Conservation (phyloP, 2,888 invertebrate species). For the Sisyra nigra region DNA sequence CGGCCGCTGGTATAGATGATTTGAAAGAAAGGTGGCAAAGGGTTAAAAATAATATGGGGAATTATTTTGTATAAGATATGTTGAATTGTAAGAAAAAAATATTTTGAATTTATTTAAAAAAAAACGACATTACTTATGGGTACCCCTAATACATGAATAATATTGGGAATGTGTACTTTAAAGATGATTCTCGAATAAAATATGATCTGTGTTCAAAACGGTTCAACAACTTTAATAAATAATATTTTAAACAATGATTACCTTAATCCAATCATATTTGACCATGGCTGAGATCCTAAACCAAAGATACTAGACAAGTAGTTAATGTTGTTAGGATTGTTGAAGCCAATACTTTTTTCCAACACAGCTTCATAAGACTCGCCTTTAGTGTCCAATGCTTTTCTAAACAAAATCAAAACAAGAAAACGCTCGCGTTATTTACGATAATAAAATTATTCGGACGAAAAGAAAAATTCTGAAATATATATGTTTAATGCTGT, state of each 20-base stretch:
- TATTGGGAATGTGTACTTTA: no score
- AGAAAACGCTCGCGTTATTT: conserved; percentile 11
- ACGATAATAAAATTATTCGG: conserved; percentile 1
- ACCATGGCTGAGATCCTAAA: conserved; percentile 49
- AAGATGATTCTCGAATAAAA: no score
- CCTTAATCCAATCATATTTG: conserved; percentile 54
- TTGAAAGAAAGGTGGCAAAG: no score
- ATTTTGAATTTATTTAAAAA: no score
- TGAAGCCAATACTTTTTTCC: conserved; percentile 70
- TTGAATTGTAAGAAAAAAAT: no score
- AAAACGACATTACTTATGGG: no score
- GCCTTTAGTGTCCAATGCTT: conserved; percentile 63
- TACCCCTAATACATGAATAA: no score
- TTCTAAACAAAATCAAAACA: conserved; percentile 35
- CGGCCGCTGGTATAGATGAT: no score
- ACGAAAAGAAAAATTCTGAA: conserved; percentile 2
- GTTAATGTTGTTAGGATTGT: conserved; percentile 78
- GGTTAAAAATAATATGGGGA: no score
- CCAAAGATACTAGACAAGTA: conserved; percentile 63
- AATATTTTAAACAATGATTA: conserved; percentile 25
- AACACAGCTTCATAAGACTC: conserved; percentile 67
- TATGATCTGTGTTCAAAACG: no score
- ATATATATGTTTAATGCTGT: background rate
- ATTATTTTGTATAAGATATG: no score
- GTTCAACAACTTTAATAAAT: no score